Base-by-base conservation (phyloP, 2,113 vertebrate species). In the Hippocampus barbouri region DNA sequence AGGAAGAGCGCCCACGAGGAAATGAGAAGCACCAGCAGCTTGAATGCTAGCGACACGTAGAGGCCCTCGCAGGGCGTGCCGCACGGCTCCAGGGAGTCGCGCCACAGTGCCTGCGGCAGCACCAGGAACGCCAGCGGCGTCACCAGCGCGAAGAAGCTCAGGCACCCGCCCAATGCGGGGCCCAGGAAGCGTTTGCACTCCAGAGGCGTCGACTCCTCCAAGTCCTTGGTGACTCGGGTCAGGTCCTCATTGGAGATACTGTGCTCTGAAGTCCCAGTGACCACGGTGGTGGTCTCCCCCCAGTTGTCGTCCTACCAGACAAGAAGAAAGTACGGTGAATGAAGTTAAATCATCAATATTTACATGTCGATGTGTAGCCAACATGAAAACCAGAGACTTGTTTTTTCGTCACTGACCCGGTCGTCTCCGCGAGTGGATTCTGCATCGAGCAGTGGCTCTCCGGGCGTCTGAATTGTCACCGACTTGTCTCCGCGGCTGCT, bases 231-330 rank as follows among this genome's bases (percentile, higher is more conserved):
- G 79, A 96, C 92, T 66, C 94, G 94, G 0, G 93, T 95, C 85
- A 98, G 89, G 92, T 98, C 96, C 88, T 98, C 96, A 0, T 96
- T 95, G 0, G 96, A 98, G 87, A 96, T 92, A 89, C 96, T 98
- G 93, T 96, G 95, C 73, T 96, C 96, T 0, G 96, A 98, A 0
- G 96, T 97, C 60, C 96, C 96, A 0, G 96, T 98, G 72, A 97
- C 94, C 2, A 97, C 95, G 0, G 96, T 98, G 25, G 96, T 96
- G 11, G 95, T 97, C 83, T 97, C 96, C 0, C 95, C 96, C 96
- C 96, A 98, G 93, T 96, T 97, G 83, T 97, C 96, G 0, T 97
- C 96, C 96, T 98, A 74, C 3, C 10, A 5, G 18, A 70, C 0
- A 3, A 0, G 2, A 14, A 23, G 0, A 20, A 16, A 6, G 27